Evolutionary conservation across 2,113 vertebrate species (phyloP), one percentile per base, ranked within the genome.

Genomic region (Hippocampus mohnikei): DNA sequence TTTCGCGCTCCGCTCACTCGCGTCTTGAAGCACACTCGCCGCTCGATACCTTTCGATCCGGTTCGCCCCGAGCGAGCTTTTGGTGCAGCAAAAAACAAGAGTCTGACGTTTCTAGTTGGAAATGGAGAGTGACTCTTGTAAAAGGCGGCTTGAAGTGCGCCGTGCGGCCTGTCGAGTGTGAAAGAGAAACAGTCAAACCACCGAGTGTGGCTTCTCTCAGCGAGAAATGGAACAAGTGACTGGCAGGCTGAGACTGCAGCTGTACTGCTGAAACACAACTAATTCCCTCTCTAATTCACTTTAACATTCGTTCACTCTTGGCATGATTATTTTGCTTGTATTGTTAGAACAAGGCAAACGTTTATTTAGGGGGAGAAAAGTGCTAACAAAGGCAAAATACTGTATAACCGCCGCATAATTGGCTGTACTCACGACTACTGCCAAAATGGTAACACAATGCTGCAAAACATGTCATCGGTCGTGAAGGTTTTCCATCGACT

Each of bases 21-120:
- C 42, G 77, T 79, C 70, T 70, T 50, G 69, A 73, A 25, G 42
- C 11, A 70, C 21, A 20, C 69, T 64, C 65, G 29, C 76, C 78
- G 67, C 81, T 63, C 40, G 84, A 85, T 80, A 78, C 73, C 65
- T 69, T 73, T 75, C 63, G 65, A 27, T 55, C 60, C 67, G 6
- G 15, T 82, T 66, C 66, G 67, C 23, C 72, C 79, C 66, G 29
- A 73, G 68, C 64, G 40, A 61, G 48, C 66, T 75, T 48, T 73
- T 69, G 56, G 48, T 53, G 9, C 52, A 42, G 41, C 42, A 50
- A 59, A 7, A 66, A 52, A 21, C 20, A 61, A 66, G 50, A 11
- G 67, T 5, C 48, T 52, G 55, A 78, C 66, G 67, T 67, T 75
- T 68, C 75, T n/a, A 64, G 55, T 70, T 70, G 23, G 33, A 75